These are phyloP conservation scores for Archaeoteleia sp. DNA, from an alignment of 2,888 invertebrate species.

Conservation along the genomic window DNA sequence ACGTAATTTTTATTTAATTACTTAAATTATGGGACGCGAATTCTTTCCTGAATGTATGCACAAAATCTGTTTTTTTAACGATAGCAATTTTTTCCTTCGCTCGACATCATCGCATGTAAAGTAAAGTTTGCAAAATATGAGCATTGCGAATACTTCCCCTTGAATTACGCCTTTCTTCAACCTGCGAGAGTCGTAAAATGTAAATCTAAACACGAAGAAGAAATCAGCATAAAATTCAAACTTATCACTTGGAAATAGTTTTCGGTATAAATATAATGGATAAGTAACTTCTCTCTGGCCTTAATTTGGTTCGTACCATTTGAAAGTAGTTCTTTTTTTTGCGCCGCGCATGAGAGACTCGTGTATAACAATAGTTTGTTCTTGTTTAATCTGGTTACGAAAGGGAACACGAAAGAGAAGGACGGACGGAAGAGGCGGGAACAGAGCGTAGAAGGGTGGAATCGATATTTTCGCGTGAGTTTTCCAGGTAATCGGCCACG, in stretches of 20 bases:
- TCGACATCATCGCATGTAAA: conserved; percentile 9
- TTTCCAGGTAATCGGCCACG: conserved; percentile 70
- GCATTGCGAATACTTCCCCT: conserved; percentile 6
- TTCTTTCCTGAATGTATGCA: no score
- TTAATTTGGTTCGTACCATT: no score
- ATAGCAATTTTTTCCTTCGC: conserved; percentile 4
- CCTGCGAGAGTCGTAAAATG: conserved; percentile 17
- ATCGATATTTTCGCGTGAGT: conserved; percentile 72
- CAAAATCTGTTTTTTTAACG: no score
- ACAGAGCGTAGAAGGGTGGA: conserved; percentile 29
- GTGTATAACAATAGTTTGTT: conserved; percentile 32
- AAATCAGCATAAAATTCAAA: conserved; percentile 18
- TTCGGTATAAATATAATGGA: background rate
- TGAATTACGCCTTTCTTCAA: conserved; percentile 8
- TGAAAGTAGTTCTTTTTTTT: background rate
- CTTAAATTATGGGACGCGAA: no score
- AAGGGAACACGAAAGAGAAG: conserved; percentile 28
- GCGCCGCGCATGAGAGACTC: background rate
- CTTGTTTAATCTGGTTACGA: conserved; percentile 41
- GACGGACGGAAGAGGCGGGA: conserved; percentile 14
- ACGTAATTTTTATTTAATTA: no score
- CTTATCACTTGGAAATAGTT: conserved; percentile 9
- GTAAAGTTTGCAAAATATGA: conserved; percentile 19
- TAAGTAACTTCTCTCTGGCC: background rate
- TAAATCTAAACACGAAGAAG: conserved; percentile 25